phyloP scores from a whole-genome alignment of 2,797 vertebrate species.

The Sandelia bainsii region DNA sequence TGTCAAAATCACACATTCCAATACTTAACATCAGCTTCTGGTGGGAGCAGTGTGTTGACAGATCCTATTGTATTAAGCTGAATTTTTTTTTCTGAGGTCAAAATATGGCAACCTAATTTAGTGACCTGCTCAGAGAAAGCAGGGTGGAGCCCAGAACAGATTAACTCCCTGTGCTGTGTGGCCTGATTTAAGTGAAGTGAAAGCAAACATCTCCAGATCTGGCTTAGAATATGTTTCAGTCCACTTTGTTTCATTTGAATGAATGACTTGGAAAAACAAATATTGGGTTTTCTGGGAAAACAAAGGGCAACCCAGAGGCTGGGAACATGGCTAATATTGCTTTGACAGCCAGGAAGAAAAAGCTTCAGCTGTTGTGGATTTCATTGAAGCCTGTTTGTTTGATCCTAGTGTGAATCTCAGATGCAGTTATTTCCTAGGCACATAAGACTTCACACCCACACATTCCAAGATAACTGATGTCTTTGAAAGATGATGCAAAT shows the following conservation, averaged over 20 bases:
- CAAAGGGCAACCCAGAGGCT: constrained; percentile 26
- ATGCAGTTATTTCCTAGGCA: constrained; percentile 29
- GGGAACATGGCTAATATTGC: constrained; percentile 12
- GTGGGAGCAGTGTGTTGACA: constrained; percentile 14
- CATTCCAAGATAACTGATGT: constrained; percentile 34
- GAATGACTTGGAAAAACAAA: constrained; percentile 58
- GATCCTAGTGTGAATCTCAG: constrained; percentile 28
- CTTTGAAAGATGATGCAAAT: constrained; percentile 30
- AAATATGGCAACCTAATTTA: constrained; percentile 58
- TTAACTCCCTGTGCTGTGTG: constrained; percentile 49
- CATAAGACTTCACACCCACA: constrained; percentile 29
- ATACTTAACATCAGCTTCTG: constrained; percentile 15
- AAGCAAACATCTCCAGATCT: constrained; percentile 60
- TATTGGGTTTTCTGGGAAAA: constrained; percentile 49
- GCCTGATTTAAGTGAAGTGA: constrained; percentile 54
- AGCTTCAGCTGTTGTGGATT: constrained; percentile 24
- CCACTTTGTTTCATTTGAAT: constrained; percentile 53
- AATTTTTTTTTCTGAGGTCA: constrained; percentile 6
- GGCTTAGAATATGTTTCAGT: constrained; percentile 25
- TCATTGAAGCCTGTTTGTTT: constrained; percentile 48
- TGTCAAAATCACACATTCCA: constrained; percentile 14
- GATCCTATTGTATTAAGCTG: constrained; percentile 25
- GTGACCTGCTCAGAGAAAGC: constrained; percentile 58
- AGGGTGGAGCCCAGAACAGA: constrained; percentile 60
- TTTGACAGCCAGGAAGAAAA: constrained; percentile 39